Base-by-base conservation (phyloP, 2,113 vertebrate species). In the Pygoscelis antarcticus region DNA sequence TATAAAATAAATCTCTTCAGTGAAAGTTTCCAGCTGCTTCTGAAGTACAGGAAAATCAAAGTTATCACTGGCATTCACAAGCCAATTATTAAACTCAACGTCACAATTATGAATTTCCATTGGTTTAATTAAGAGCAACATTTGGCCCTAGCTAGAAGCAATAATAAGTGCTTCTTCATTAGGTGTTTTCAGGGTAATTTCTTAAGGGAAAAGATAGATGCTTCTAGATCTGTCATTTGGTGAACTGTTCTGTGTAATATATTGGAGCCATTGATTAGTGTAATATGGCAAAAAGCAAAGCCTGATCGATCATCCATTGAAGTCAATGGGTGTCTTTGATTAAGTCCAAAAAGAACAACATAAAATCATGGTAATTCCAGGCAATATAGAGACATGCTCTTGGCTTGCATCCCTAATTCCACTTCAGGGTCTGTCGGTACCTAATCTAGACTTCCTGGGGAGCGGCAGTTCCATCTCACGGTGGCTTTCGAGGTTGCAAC, bases 251-350 rank as follows among this genome's bases (percentile, higher is more conserved):
- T 78, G 9, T 94, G 94, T 97, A 97, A 98, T 97, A 92, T 97
- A 97, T 97, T 98, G 97, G 97, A 97, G 97, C 91, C 97, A 97
- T 98, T 98, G 98, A 97, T 94, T 97, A 97, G 96, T 96, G 87
- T 55, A 97, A 98, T 97, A 96, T 90, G 93, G 94, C 93, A 96
- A 95, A 98, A 98, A 98, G 97, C 97, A 97, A 97, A 98, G 97
- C 83, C 94, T 94, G 95, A 96, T 96, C 1, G 51, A 96, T 96
- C 79, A 93, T 80, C 89, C 87, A 83, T 93, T 94, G 96, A 81
- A 94, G 91, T 94, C 95, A 91, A 92, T 93, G 91, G 51, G n/a
- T 90, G 91, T 54, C 95, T 97, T 96, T 96, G 95, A 93, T 95
- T 79, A 95, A 93, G 74, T 79, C 80, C 89, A 91, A 87, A 84